A percentile compares a stretch with the other conserved stretches of the same genome.
phyloP scores from a whole-genome alignment of 1,140 invertebrate genomes.

The Meteorus sp. region DNA sequence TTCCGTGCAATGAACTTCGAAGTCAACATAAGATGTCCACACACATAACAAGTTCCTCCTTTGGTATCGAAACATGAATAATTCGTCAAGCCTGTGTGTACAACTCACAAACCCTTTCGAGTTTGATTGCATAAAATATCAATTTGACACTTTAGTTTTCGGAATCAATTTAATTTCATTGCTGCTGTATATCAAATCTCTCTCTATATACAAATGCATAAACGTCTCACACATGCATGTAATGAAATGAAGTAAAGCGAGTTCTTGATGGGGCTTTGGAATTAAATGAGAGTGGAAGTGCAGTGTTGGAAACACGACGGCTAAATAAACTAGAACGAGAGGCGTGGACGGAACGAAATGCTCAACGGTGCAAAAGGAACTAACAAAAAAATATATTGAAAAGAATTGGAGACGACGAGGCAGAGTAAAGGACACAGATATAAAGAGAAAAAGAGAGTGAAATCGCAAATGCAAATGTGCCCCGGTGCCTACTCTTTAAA shows the following conservation, averaged over 20 bases:
- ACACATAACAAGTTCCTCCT: too few relatives aligned
- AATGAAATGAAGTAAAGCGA: neutral
- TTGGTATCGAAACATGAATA: too few relatives aligned
- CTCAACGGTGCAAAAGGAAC: constrained; percentile 33
- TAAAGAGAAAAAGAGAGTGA: neutral
- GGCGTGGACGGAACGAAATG: constrained; percentile 33
- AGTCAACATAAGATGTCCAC: too few relatives aligned
- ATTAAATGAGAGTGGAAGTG: constrained; percentile 11
- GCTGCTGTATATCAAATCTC: neutral
- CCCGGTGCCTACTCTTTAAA: neutral
- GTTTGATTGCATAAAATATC: constrained; percentile 5
- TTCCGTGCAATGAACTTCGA: too few relatives aligned
- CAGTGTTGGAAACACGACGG: constrained; percentile 17
- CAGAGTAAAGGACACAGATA: neutral
- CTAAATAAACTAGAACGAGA: constrained; percentile 42
- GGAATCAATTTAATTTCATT: constrained; percentile 5
- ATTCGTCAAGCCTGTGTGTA: too few relatives aligned
- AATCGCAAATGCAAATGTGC: constrained; percentile 30
- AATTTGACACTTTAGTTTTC: too few relatives aligned
- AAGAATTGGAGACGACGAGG: constrained; percentile 1
- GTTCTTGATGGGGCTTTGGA: neutral
- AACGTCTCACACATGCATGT: too few relatives aligned
- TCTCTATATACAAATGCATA: too few relatives aligned
- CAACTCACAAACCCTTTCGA: too few relatives aligned
- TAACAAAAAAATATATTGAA: constrained; percentile 15